These are phyloP conservation scores for Diarsia dahlii DNA, from an alignment of 2,888 invertebrate species.

Conservation along the genomic window DNA sequence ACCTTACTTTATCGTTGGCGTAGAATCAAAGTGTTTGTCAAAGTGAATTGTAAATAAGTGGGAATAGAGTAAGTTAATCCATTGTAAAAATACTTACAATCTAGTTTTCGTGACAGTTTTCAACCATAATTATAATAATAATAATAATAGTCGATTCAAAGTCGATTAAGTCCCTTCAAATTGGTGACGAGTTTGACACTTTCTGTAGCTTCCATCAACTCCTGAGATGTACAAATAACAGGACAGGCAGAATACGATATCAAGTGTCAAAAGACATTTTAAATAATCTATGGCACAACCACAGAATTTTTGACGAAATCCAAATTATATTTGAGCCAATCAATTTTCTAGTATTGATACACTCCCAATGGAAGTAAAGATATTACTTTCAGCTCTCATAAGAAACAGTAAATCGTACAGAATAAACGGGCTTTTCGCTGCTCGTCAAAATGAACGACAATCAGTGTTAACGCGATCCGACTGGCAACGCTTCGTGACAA, in stretches of 20 bases:
- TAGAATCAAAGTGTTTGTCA: neutral
- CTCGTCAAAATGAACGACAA: conserved; percentile 56
- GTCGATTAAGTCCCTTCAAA: no score
- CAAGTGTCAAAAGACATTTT: no score
- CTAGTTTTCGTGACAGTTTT: no score
- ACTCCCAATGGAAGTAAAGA: neutral
- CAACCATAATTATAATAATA: no score
- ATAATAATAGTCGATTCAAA: no score
- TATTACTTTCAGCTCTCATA: neutral
- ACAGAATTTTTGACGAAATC: no score
- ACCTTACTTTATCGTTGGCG: neutral
- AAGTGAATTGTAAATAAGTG: conserved; percentile 17
- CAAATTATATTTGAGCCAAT: neutral
- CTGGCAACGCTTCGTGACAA: conserved; percentile 14
- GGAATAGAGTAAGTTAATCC: neutral
- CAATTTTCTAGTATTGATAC: neutral
- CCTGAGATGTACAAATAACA: no score
- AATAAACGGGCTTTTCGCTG: conserved; percentile 22
- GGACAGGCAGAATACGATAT: no score
- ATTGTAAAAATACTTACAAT: no score
- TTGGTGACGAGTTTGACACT: no score
- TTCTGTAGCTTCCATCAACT: no score
- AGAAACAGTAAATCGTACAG: conserved; percentile 23
- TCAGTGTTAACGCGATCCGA: conserved; percentile 44
- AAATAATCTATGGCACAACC: no score